A percentile compares a stretch with the other conserved stretches of the same genome.
phyloP scores from a whole-genome alignment of 2,113 vertebrate genomes.

The Peromyscus californicus region DNA sequence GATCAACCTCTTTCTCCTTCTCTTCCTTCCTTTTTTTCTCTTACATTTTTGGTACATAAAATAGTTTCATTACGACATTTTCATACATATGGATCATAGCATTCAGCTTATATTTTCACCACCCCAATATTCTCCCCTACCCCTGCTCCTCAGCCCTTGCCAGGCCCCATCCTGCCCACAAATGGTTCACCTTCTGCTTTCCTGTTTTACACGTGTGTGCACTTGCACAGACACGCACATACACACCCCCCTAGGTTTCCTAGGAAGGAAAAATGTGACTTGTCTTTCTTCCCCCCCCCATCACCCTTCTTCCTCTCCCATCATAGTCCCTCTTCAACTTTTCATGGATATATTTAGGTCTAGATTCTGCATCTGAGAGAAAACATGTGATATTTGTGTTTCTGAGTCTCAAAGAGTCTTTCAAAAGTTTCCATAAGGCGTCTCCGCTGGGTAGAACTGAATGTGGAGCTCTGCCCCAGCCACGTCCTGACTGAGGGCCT shows the following conservation, averaged over 20 bases:
- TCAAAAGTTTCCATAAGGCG: constrained; percentile 87
- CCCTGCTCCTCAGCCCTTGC: background rate
- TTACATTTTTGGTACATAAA: background rate
- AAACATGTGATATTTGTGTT: background rate
- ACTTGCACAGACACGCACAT: background rate
- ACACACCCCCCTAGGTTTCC: background rate
- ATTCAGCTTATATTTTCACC: background rate
- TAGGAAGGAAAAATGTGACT: background rate
- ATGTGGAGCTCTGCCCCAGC: constrained; percentile 84
- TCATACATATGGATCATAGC: background rate
- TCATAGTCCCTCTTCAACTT: background rate
- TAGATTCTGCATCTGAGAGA: background rate
- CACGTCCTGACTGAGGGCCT: constrained; percentile 85
- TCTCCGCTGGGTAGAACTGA: constrained; percentile 82
- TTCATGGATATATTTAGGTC: background rate
- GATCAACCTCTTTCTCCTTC: background rate
- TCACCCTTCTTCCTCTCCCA: background rate
- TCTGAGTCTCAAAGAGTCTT: constrained; percentile 57
- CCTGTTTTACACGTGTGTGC: background rate
- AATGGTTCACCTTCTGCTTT: background rate
- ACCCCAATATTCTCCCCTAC: background rate
- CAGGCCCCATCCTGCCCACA: background rate
- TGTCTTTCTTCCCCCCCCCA: background rate
- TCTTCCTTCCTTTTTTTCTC: background rate
- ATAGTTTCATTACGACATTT: background rate